Evolutionary conservation across 2,113 vertebrate species (phyloP), one percentile per base, ranked within the genome.

Genomic region (Megaleporinus macrocephalus): DNA sequence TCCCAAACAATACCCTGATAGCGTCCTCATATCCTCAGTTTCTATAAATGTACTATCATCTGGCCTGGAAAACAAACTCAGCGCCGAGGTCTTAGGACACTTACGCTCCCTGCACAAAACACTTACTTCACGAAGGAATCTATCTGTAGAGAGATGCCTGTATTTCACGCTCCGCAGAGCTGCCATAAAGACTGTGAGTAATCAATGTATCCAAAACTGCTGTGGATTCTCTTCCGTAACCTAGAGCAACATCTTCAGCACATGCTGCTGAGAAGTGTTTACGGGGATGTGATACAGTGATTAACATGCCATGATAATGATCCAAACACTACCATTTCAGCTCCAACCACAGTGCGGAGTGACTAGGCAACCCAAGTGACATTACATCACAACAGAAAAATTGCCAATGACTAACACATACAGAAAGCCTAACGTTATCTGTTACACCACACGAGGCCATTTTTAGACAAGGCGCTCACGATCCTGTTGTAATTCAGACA

Each of bases 401-500:
- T 36, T 13, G 30, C 10, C 30, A 70, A 41, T 71, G 66, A 71
- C 66, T 79, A 70, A 79, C n/a, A 20, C 18, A 30, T 26, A 79
- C 65, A 70, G n/a, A 70, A 15, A 55, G 71, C 3, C 26, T 66
- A 74, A 63, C 18, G 29, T 74, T 26, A 81, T 62, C 71, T 10
- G 69, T 70, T 59, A 29, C 11, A 18, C n/a, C 33, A 53, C 20
- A 47, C 15, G 49, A 15, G 16, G 62, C 14, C 24, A 79, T 66
- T 55, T 79, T 79, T 79, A 49, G 62, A 69, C 27, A 63, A 47
- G 22, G 20, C 36, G 20, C 63, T 84, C 41, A 6, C 16, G 53
- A 57, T 80, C 30, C 71, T 77, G 69, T 84, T 5, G 57, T 30
- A 53, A 72, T 75, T 33, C 51, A 78, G 76, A 26, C 47, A 20